A percentile compares a stretch with the other conserved stretches of the same genome.
Evolutionary conservation across 2,797 vertebrate species (phyloP).

Genomic region (Octomys mimax): DNA sequence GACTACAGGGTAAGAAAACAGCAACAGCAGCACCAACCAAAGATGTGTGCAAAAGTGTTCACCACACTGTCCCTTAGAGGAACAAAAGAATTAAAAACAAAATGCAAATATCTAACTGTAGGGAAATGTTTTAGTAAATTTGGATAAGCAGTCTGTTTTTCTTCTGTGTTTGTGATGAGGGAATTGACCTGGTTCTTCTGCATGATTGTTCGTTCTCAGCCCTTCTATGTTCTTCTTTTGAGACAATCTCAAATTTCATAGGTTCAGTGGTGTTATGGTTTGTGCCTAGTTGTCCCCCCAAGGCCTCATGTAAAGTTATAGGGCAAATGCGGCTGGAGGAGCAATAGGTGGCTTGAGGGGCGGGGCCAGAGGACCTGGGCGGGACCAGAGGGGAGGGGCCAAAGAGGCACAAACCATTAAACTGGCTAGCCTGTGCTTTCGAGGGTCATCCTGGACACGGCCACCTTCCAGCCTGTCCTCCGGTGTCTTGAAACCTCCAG

Average conservation of each 20-base stretch:
- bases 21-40: background rate
- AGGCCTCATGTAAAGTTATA: too few species aligned
- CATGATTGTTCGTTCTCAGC: background rate
- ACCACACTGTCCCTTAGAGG: background rate
- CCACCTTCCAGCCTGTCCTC: too few species aligned
- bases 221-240: background rate
- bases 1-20: background rate
- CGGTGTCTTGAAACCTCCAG: too few species aligned
- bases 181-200: background rate
- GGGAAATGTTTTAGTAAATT: background rate
- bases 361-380: too few species aligned
- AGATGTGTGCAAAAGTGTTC: accelerated
- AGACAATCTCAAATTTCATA: background rate
- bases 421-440: too few species aligned
- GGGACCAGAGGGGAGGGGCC: too few species aligned
- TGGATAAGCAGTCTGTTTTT: background rate
- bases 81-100: background rate
- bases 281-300: too few species aligned
- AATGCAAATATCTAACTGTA: background rate
- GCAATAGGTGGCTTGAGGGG: too few species aligned
- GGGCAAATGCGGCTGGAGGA: too few species aligned
- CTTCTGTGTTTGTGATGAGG: background rate
- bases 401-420: too few species aligned
- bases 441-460: too few species aligned
- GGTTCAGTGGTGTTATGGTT: too few species aligned